A percentile compares a stretch with the other conserved stretches of the same genome.
Evolutionary conservation across 2,888 invertebrate species (phyloP).

Genomic region (Drosophila multiciliata): DNA sequence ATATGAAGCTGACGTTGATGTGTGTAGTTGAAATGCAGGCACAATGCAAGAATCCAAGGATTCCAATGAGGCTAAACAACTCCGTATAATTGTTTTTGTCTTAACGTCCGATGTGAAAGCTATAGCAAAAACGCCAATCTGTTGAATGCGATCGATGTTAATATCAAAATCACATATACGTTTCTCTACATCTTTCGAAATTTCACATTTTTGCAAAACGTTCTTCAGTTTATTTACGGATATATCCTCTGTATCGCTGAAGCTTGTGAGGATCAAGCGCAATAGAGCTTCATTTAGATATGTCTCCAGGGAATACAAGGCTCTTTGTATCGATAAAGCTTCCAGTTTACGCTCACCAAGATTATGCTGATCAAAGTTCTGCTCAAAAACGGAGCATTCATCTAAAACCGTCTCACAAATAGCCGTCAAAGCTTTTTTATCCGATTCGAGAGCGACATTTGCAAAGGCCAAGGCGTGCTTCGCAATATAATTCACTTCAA

Average conservation of each 20-base stretch:
- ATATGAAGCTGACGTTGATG: slow-evolving; percentile 24
- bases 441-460: slow-evolving; percentile 78
- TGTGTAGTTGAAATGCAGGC: slow-evolving; percentile 76
- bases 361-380: slow-evolving; percentile 67
- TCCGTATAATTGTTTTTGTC: slow-evolving; percentile 81
- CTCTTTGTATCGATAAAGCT: slow-evolving; percentile 79
- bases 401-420: slow-evolving; percentile 81
- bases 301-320: slow-evolving; percentile 80
- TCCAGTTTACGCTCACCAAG: slow-evolving; percentile 78
- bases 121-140: slow-evolving; percentile 83
- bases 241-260: slow-evolving; percentile 72
- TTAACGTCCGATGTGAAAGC: slow-evolving; percentile 79
- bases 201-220: slow-evolving; percentile 41
- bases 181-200: slow-evolving; percentile 58
- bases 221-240: slow-evolving; percentile 72
- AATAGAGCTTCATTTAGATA: slow-evolving; percentile 82
- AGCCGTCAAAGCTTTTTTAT: slow-evolving; percentile 80
- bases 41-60: slow-evolving; percentile 82
- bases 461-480: slow-evolving; percentile 82
- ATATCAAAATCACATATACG: slow-evolving; percentile 82
- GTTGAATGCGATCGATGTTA: slow-evolving; percentile 82
- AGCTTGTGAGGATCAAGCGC: slow-evolving; percentile 75
- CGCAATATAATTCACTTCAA: slow-evolving; percentile 74
- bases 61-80: slow-evolving; percentile 83
- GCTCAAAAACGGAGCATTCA: slow-evolving; percentile 78